These are phyloP conservation scores for Clusia tigrina DNA, from an alignment of 2,888 invertebrate species.

Conservation along the genomic window DNA sequence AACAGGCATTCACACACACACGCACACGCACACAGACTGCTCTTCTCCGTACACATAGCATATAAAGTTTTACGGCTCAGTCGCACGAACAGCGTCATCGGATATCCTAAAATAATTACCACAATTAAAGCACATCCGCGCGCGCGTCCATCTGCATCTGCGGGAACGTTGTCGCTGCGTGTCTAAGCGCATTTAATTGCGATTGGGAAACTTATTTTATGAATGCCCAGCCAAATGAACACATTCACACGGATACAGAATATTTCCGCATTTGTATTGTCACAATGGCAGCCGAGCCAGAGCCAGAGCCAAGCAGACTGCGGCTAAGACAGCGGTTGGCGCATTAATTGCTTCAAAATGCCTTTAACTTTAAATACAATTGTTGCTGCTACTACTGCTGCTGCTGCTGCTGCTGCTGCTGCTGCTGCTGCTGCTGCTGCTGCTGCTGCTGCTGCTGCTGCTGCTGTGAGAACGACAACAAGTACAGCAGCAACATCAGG, in stretches of 20 bases:
- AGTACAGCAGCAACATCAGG: neutral
- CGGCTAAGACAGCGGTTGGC: too few relatives aligned
- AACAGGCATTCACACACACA: neutral
- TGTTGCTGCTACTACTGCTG: too few relatives aligned
- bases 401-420: too few relatives aligned
- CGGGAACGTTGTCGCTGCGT: neutral
- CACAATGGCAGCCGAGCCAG: neutral
- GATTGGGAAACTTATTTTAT: neutral
- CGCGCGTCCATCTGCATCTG: neutral
- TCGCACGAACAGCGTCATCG: neutral
- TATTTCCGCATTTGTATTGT: neutral
- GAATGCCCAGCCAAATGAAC: neutral
- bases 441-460: too few relatives aligned
- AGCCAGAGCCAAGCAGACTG: neutral
- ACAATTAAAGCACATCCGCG: slow-evolving; percentile 19
- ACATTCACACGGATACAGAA: neutral
- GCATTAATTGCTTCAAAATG: neutral
- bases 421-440: too few relatives aligned
- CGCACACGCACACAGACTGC: slow-evolving; percentile 4
- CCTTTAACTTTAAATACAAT: too few relatives aligned
- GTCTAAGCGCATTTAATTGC: neutral
- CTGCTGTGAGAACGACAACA: too few relatives aligned
- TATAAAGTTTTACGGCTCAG: neutral
- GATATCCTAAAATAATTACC: slow-evolving; percentile 29
- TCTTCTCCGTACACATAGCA: neutral